A percentile compares a stretch with the other conserved stretches of the same genome.
These are phyloP conservation scores for Minunthozetes semirufus DNA, from an alignment of 2,888 invertebrate genomes.

Conservation along the genomic window DNA sequence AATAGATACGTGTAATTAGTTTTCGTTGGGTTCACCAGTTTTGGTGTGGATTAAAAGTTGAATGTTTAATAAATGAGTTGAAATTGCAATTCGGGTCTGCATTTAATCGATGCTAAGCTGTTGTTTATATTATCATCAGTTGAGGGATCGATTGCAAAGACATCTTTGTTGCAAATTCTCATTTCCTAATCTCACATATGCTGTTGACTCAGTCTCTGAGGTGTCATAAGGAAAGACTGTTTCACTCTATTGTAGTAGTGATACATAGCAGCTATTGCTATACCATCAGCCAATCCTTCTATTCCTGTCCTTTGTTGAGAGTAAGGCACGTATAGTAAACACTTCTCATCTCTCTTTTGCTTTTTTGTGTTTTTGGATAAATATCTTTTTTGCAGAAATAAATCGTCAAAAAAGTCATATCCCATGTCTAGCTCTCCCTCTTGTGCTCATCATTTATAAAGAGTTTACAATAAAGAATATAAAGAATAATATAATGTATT, in stretches of 20 bases:
- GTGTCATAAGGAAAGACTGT: constrained; percentile 24
- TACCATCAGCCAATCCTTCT: constrained; percentile 1
- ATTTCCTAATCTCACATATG: constrained; percentile 20
- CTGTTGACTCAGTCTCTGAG: constrained; percentile 16
- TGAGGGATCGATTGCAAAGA: neutral
- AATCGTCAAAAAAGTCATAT: constrained; percentile 25
- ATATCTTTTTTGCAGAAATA: constrained; percentile 17
- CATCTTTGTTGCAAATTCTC: constrained; percentile 9
- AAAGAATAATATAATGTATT: constrained; percentile 16
- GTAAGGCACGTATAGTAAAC: constrained; percentile 15
- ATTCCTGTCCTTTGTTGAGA: neutral
- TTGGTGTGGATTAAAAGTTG: neutral
- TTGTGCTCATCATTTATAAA: constrained; percentile 7
- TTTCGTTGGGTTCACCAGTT: neutral
- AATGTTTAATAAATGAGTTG: constrained; percentile 6
- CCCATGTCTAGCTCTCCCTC: neutral
- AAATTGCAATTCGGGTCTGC: neutral
- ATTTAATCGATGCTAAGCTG: constrained; percentile 4
- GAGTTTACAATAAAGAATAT: constrained; percentile 15
- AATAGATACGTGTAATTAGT: neutral
- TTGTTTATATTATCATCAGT: constrained; percentile 20
- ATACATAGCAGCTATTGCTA: neutral
- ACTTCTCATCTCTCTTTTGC: neutral
- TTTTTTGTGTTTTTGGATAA: constrained; percentile 10
- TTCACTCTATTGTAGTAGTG: neutral